phyloP scores from a whole-genome alignment of 2,888 invertebrate genomes.

The Agrochola litura region DNA sequence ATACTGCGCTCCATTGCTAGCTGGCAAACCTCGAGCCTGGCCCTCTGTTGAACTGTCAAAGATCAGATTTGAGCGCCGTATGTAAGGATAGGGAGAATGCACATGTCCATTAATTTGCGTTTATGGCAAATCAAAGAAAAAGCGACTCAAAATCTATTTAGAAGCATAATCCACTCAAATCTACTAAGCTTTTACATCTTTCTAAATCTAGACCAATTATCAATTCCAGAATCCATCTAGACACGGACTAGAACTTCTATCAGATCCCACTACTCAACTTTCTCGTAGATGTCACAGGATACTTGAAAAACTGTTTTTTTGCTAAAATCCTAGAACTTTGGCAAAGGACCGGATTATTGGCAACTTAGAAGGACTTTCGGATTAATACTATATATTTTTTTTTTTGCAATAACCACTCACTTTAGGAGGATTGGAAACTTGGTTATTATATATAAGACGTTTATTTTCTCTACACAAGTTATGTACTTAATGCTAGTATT shows the following conservation, averaged over 20 bases:
- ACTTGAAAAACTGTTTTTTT: not conserved
- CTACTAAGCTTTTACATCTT: not conserved
- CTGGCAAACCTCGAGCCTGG: too few species aligned
- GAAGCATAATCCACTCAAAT: not conserved
- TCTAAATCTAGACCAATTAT: slow-evolving; percentile 18
- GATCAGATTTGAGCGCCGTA: too few species aligned
- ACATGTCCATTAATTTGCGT: too few species aligned
- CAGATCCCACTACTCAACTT: slow-evolving; percentile 30
- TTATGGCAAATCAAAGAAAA: too few species aligned
- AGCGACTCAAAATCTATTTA: not conserved
- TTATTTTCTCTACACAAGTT: too few species aligned
- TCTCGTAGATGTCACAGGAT: slow-evolving; percentile 32
- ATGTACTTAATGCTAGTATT: too few species aligned
- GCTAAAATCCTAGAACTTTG: not conserved
- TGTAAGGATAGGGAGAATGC: too few species aligned
- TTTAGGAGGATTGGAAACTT: not conserved
- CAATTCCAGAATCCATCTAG: slow-evolving; percentile 30
- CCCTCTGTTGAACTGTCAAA: too few species aligned
- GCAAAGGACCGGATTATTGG: not conserved
- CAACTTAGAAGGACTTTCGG: not conserved
- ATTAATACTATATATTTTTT: not conserved
- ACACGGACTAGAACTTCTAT: slow-evolving; percentile 9
- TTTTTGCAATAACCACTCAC: not conserved
- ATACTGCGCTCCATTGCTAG: too few species aligned
- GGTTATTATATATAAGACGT: too few species aligned